phyloP scores from a whole-genome alignment of 2,888 invertebrate genomes.

The Andrena camellia region DNA sequence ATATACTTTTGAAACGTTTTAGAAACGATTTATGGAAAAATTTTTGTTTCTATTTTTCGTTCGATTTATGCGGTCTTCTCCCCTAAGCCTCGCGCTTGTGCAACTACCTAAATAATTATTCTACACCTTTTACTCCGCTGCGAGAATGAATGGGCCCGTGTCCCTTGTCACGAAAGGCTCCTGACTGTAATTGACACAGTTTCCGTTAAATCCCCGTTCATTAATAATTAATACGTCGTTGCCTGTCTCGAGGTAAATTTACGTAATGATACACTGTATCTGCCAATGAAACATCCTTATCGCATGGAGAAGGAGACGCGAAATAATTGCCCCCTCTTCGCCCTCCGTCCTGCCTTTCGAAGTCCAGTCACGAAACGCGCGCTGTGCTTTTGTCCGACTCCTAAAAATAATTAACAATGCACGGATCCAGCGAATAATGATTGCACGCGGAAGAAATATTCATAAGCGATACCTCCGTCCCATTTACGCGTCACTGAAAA shows the following conservation, averaged over 20 bases:
- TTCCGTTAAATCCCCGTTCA: slow-evolving; percentile 48
- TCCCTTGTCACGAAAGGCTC: background rate
- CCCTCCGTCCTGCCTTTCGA: background rate
- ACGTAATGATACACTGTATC: slow-evolving; percentile 38
- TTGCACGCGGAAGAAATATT: slow-evolving; percentile 24
- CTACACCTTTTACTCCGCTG: background rate
- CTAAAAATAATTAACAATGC: slow-evolving; percentile 27
- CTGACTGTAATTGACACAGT: slow-evolving; percentile 52
- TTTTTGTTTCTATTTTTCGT: too few species aligned
- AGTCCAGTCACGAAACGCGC: slow-evolving; percentile 11
- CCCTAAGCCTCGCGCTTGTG: too few species aligned
- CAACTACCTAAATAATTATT: background rate
- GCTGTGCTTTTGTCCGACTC: background rate
- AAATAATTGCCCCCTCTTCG: slow-evolving; percentile 20
- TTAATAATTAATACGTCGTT: slow-evolving; percentile 55
- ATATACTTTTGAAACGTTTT: too few species aligned
- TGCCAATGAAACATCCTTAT: slow-evolving; percentile 36
- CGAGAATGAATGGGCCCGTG: background rate
- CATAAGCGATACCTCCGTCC: slow-evolving; percentile 20
- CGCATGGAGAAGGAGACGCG: slow-evolving; percentile 13
- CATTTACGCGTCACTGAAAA: background rate
- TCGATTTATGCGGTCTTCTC: too few species aligned
- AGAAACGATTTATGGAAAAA: too few species aligned
- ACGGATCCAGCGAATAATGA: background rate
- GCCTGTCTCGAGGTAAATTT: slow-evolving; percentile 29